Conservation (phyloP, 1,140 invertebrate genomes). For the Drepana arcuata region DNA sequence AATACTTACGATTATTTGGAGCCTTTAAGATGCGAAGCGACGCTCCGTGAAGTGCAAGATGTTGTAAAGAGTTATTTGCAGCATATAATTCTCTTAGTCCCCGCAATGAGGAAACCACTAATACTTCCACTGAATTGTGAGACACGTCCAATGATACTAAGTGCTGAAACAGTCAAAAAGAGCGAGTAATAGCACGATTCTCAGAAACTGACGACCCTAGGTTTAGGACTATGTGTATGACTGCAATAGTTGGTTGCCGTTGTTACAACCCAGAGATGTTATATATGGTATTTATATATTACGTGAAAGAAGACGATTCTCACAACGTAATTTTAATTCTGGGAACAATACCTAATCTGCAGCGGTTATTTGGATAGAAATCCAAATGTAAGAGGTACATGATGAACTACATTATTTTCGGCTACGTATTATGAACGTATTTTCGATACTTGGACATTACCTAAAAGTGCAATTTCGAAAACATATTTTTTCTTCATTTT, state of each 20-base stretch:
- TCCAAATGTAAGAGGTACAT: too few relatives aligned
- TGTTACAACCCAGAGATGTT: background rate
- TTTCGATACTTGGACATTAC: too few relatives aligned
- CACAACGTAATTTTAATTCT: too few relatives aligned
- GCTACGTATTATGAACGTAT: too few relatives aligned
- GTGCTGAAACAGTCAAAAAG: slow-evolving; percentile 36
- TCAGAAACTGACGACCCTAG: too few relatives aligned
- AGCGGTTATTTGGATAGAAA: too few relatives aligned
- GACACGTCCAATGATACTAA: slow-evolving; percentile 76
- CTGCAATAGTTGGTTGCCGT: slow-evolving; percentile 1
- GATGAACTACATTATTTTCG: too few relatives aligned
- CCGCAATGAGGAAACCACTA: slow-evolving; percentile 77
- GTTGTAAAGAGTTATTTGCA: slow-evolving; percentile 75
- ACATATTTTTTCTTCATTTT: too few relatives aligned
- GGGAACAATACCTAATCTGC: too few relatives aligned
- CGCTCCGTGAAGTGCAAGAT: slow-evolving; percentile 75
- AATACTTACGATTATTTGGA: slow-evolving; percentile 50
- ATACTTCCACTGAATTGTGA: slow-evolving; percentile 78
- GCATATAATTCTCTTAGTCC: slow-evolving; percentile 77
- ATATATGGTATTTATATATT: slow-evolving; percentile 2
- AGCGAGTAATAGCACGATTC: too few relatives aligned
- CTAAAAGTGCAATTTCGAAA: too few relatives aligned
- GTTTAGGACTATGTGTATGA: slow-evolving; percentile 1
- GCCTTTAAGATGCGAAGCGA: slow-evolving; percentile 39
- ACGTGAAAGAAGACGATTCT: too few relatives aligned